Evolutionary conservation across 2,888 invertebrate genomes (phyloP), one percentile per base, ranked within the genome.

Genomic region (Heliconius hortense): DNA sequence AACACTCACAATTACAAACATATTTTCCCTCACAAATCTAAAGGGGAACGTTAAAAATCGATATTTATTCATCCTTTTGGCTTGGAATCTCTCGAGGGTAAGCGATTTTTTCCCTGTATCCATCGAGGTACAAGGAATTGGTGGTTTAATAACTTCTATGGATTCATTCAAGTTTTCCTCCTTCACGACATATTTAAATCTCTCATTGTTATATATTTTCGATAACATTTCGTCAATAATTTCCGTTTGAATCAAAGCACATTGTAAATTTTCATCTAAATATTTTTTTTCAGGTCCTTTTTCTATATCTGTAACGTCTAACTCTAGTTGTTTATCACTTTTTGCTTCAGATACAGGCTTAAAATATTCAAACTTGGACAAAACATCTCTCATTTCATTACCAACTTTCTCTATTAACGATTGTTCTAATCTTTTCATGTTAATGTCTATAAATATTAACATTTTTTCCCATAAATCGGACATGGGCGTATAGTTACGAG

Each of bases 401-500:
- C 85, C 75, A 64, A 92, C 87, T 82, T 86, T 91, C 0, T 89
- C 86, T 13, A 85, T 80, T 35, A 93, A 73, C 7, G 86, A 84
- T 7, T 87, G 84, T 82, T 92, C 77, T 60, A 77, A 69, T 48
- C 59, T 69, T 69, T 53, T 77, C 2, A 77, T 63, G n/a, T 64
- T 31, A 24, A 84, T 72, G 74, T 93, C 91, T 66, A 93, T 76
- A 2, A 86, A 81, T 77, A 82, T 53, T 8, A 84, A 82, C 10
- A 93, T 78, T 74, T 82, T 86, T 7, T 91, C 88, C 88, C 87
- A 90, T 35, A 93, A 81, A 18, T 91, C 89, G 24, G 81, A 73
- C 13, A 87, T 77, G 1, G 79, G 77, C 8, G 86, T 83, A 70
- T 81, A 79, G 28, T 77, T 80, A 67, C 79, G 81, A 1, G 77